Conservation (phyloP, 2,113 vertebrate genomes). For the Amphiprion ocellaris region DNA sequence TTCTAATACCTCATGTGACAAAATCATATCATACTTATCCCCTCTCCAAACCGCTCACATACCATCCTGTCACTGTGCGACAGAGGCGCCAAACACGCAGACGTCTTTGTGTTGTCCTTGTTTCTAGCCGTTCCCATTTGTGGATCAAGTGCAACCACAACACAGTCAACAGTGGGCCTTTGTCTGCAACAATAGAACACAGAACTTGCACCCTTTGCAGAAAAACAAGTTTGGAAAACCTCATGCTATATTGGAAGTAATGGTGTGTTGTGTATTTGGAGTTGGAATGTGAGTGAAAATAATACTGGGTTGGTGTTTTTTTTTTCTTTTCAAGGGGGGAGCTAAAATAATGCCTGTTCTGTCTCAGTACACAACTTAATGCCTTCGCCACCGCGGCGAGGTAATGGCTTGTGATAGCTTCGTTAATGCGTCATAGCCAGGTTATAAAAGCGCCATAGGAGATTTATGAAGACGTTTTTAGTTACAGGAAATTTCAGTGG, state of each 20-base stretch:
- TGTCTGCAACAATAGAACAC: constrained; percentile 59
- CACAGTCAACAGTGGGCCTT: constrained; percentile 59
- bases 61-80: constrained; percentile 27
- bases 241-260: constrained; percentile 53
- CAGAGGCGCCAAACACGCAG: constrained; percentile 36
- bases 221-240: constrained; percentile 63
- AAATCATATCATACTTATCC: constrained; percentile 10
- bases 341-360: constrained; percentile 78
- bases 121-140: constrained; percentile 52
- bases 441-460: constrained; percentile 72
- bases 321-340: constrained; percentile 19
- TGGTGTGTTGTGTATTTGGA: constrained; percentile 55
- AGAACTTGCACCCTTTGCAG: constrained; percentile 39
- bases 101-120: constrained; percentile 31
- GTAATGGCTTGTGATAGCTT: constrained; percentile 79
- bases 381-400: constrained; percentile 42
- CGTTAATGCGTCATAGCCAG: constrained; percentile 79
- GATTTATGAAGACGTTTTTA: constrained; percentile 81
- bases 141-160: constrained; percentile 56
- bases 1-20: constrained; percentile 12
- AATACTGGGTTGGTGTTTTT: constrained; percentile 20
- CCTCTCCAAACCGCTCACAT: constrained; percentile 28
- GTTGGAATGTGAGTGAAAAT: constrained; percentile 65
- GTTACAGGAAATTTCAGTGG: constrained; percentile 79
- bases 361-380: constrained; percentile 71